These are phyloP conservation scores for Perithous albicinctus DNA, from an alignment of 2,888 invertebrate genomes.

Conservation along the genomic window DNA sequence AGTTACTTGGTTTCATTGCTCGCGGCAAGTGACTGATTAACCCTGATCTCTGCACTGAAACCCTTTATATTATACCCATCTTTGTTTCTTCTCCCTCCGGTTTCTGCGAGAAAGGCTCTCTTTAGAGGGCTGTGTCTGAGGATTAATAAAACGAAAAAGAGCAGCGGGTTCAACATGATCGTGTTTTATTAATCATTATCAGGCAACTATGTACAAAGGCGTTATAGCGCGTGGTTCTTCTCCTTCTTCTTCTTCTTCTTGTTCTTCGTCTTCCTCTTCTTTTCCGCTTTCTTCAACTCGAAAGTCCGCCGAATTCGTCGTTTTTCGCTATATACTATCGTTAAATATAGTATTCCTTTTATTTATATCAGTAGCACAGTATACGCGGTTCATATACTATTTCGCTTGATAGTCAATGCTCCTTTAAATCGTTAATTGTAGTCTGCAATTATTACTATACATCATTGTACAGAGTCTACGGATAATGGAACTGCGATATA, in stretches of 20 bases:
- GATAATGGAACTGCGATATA: neutral
- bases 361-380: conserved; percentile 25
- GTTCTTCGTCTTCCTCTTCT: conserved; percentile 28
- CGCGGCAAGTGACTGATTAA: conserved; percentile 62
- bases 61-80: conserved; percentile 19
- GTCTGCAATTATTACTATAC: conserved; percentile 4
- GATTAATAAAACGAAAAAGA: conserved; percentile 11
- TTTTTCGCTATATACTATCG: conserved; percentile 13
- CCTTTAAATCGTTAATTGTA: conserved; percentile 10
- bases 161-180: conserved; percentile 63
- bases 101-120: neutral
- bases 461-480: conserved; percentile 18
- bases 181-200: conserved; percentile 72
- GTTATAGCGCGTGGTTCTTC: conserved; percentile 59
- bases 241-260: conserved; percentile 26
- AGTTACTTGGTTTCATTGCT: conserved; percentile 13
- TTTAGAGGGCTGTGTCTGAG: neutral
- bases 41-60: conserved; percentile 51
- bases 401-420: conserved; percentile 62
- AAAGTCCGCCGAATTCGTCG: conserved; percentile 17
- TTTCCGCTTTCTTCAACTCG: conserved; percentile 1
- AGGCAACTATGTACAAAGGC: conserved; percentile 79
- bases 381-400: conserved; percentile 35
- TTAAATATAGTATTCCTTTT: conserved; percentile 31
- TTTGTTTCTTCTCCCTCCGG: conserved; percentile 1